Evolutionary conservation across 2,888 invertebrate genomes (phyloP), one percentile per base, ranked within the genome.

Genomic region (Cetonia aurata): DNA sequence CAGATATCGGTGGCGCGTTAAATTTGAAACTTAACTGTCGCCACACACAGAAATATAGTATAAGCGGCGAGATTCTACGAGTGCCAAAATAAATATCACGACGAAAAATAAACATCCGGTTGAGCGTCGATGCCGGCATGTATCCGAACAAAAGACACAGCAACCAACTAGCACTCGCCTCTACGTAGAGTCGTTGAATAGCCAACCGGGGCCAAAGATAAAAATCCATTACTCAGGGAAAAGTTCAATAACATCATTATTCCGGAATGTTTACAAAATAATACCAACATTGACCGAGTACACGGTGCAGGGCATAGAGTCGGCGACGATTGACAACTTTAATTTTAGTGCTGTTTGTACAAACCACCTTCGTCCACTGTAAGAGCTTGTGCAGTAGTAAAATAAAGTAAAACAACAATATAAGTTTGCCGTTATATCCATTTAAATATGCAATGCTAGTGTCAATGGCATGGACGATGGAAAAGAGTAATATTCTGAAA

Each of bases 211-310:
- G 15, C 31, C 48, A 17, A 15, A 62, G 48, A 62, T 48, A 48
- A 62, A 62, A 48, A 62, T 62, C 48, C 62, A 62, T 62, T 62
- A 67, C 56, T 55, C 42, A 67, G 55, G 19, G 53, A 55, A 42
- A 67, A 56, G 67, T 67, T 67, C 67, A 67, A 67, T 67, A 67
- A 67, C 67, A 67, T 67, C 67, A 67, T 67, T 56, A 67, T 62
- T 62, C 33, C 62, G 48, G 48, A 62, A 62, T 62, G 48, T 62
- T 62, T 62, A 62, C 62, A 48, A 62, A 62, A 62, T 48, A 48
- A 62, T 62, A 25, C 31, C 48, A 48, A 62, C 62, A 62, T 62
- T 62, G 62, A 62, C 62, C 62, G 33, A 62, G 48, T 62, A 62
- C 62, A 13, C 13, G 15, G 1, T 19, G 12, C 2, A 44, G 41